Conservation (phyloP, 53 echinoderm and acorn worm species). For the Pentamera pediparva region DNA sequence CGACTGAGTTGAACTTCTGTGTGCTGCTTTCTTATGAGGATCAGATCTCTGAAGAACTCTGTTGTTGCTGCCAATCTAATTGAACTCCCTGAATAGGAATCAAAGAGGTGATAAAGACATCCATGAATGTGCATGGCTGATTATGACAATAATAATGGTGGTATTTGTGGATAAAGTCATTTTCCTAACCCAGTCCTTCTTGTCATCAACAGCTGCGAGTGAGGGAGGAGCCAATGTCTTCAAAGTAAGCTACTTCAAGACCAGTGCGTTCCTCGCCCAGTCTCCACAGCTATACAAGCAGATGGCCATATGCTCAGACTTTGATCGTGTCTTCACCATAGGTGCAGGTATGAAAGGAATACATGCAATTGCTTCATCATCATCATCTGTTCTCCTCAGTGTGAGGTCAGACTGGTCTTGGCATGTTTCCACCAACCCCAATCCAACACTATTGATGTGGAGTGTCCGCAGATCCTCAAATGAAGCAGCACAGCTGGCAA, state of each 20-base stretch:
- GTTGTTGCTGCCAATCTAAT: no score
- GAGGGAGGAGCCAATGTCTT: slow-evolving; percentile 99
- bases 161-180: background rate
- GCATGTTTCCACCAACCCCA: no score
- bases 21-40: no score
- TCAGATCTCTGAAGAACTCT: no score
- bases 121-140: background rate
- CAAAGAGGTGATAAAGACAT: background rate
- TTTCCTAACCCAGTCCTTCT: no score
- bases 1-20: no score
- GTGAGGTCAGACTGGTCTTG: no score
- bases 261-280: slow-evolving; percentile 90
- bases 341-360: slow-evolving; percentile 63
- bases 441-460: no score
- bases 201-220: slow-evolving; percentile 67
- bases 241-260: slow-evolving; percentile 84
- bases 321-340: slow-evolving; percentile 79
- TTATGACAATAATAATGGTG: background rate
- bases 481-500: no score
- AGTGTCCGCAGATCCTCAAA: no score
- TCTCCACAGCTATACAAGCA: slow-evolving; percentile 98
- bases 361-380: background rate
- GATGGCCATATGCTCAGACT: slow-evolving; percentile 92
- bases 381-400: no score
- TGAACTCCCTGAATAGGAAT: no score